Evolutionary conservation across 2,797 vertebrate species (phyloP), one percentile per base, ranked within the genome.

Genomic region (Choloepus didactylus): DNA sequence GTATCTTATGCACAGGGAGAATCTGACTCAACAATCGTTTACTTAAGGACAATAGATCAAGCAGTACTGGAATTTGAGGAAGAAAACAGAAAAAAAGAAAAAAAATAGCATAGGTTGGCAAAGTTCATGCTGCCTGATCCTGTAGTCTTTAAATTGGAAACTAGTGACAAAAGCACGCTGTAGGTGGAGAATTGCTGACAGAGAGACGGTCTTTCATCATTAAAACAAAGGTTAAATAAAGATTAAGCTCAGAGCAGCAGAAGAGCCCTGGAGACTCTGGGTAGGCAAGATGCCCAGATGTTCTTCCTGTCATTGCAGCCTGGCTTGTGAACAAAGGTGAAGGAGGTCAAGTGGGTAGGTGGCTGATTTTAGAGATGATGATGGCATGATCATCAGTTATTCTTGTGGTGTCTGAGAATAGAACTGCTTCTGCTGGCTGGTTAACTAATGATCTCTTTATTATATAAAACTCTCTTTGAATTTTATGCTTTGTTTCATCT

Each of bases 221-320:
- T 96, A 86, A 85, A 69, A 49, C 44, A 95, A 82, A 97, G 94
- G 96, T 95, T 96, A 97, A 94, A 96, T 95, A 95, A 97, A 96
- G 83, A 96, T 94, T 96, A 95, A 96, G 51, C 89, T 85, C 56
- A 75, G 62, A 94, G 49, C 27, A 94, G 54, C 76, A 89, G 44
- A 60, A 84, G 56, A 82, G 8, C 95, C 86, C 82, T 62, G 70
- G 95, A 97, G 95, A 77, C 86, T 89, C 31, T 35, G 21, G n/a
- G 67, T 29, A 60, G 60, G 95, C 88, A 73, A 72, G 83, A 56
- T 89, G 91, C 62, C 95, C 95, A 95, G 97, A 96, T 96, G 91
- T 93, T 96, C 86, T 84, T 87, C 46, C 79, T 67, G 41, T 77
- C 4, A 0, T 73, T 87, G 91, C 5, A 72, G 60, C 8, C 29